These are phyloP conservation scores for Strigops habroptila DNA, from an alignment of 2,113 vertebrate genomes.

Conservation along the genomic window DNA sequence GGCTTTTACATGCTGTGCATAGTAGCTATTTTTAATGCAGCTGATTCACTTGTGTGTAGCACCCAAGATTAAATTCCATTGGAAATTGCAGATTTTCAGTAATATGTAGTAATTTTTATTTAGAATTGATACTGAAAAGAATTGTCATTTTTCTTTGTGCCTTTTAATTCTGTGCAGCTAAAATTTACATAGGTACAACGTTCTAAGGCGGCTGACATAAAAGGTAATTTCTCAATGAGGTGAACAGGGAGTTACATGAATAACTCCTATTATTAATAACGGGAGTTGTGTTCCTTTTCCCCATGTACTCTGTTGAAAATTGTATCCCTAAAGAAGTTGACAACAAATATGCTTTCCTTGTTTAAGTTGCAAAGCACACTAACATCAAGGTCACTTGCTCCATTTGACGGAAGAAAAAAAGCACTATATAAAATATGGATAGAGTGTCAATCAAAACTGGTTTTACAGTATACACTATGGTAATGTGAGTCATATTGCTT, in stretches of 20 bases:
- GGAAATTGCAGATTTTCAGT: background rate
- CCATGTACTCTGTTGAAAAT: background rate
- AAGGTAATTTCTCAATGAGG: background rate
- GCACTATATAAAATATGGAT: slow-evolving; percentile 66
- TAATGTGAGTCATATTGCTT: slow-evolving; percentile 67
- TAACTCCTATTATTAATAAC: slow-evolving; percentile 16
- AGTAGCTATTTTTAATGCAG: background rate
- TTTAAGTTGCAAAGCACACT: slow-evolving; percentile 57
- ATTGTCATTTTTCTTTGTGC: background rate
- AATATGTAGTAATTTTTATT: background rate
- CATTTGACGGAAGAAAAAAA: slow-evolving; percentile 52
- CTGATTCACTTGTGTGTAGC: background rate
- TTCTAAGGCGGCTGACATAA: background rate
- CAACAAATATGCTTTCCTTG: slow-evolving; percentile 46
- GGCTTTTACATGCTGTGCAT: background rate
- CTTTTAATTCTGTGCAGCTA: background rate
- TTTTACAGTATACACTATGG: slow-evolving; percentile 64
- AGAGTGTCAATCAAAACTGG: slow-evolving; percentile 57
- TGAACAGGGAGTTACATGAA: background rate
- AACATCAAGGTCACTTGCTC: slow-evolving; percentile 71
- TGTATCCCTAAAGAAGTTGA: slow-evolving; percentile 53
- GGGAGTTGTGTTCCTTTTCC: slow-evolving; percentile 4
- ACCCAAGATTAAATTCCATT: background rate
- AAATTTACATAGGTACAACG: background rate
- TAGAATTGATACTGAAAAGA: background rate